Evolutionary conservation across 2,797 vertebrate genomes (phyloP).

Genomic region (Scyliorhinus canicula): DNA sequence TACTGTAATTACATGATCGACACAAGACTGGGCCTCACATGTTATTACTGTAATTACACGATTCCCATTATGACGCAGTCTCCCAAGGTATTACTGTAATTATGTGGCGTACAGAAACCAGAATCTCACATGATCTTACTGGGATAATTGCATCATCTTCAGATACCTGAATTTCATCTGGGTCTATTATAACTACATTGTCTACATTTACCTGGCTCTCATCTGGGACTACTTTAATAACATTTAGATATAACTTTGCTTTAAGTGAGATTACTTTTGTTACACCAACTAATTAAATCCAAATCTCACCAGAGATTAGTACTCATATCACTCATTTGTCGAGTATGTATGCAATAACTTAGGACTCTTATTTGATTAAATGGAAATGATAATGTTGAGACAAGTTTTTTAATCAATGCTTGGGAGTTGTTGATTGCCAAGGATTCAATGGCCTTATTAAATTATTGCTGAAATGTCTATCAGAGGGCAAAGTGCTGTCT

Average conservation of each 20-base stretch:
- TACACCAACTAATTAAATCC: not conserved
- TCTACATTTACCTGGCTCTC: not conserved
- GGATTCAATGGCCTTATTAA: not conserved
- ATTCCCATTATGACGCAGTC: not conserved
- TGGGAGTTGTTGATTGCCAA: not conserved
- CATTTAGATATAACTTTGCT: not conserved
- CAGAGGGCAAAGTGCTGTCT: not conserved
- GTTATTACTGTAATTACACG: not conserved
- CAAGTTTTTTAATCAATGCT: constrained; percentile 20
- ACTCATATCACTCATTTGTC: constrained; percentile 2
- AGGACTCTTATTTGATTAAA: constrained; percentile 26
- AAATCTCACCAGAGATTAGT: not conserved
- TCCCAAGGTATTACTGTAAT: not conserved
- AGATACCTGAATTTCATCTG: not conserved
- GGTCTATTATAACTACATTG: not conserved
- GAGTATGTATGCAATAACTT: not conserved
- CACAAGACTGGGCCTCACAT: not conserved
- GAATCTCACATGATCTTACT: not conserved
- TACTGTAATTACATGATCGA: not conserved
- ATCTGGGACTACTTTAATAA: not conserved
- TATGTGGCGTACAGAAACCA: not conserved
- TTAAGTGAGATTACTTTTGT: not conserved
- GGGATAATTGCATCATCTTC: not conserved
- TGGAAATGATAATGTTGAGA: constrained; percentile 18
- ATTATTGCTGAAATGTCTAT: constrained; percentile 9